phyloP scores from a whole-genome alignment of 2,113 vertebrate species.

The Apistogramma diplotaenia region DNA sequence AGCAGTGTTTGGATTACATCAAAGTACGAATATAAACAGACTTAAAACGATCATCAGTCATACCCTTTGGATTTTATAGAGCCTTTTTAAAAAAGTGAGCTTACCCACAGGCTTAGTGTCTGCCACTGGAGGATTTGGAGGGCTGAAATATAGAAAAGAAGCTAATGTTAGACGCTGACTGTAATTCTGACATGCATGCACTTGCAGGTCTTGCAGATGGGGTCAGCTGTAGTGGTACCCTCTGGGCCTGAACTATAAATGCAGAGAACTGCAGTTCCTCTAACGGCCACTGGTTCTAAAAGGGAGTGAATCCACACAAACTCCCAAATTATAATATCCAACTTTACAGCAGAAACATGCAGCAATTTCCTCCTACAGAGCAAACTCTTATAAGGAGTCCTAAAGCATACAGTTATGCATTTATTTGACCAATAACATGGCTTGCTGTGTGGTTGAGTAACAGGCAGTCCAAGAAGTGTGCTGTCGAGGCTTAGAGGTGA shows the following conservation, averaged over 20 bases:
- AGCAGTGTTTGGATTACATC: neutral
- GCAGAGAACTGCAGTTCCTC: neutral
- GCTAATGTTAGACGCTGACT: neutral
- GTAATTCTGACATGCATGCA: neutral
- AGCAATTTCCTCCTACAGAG: neutral
- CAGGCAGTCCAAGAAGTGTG: too few species aligned
- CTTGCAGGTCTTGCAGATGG: neutral
- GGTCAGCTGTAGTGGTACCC: neutral
- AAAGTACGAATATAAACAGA: neutral
- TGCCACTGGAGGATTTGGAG: constrained; percentile 21
- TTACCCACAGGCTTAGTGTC: constrained; percentile 58
- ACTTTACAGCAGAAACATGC: neutral
- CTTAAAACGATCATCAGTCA: neutral
- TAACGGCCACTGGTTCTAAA: neutral
- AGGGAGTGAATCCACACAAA: neutral
- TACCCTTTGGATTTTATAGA: neutral
- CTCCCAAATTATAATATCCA: neutral
- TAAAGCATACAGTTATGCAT: too few species aligned
- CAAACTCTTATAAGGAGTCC: neutral
- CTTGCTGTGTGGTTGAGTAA: too few species aligned
- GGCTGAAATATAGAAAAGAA: constrained; percentile 50
- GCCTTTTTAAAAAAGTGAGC: neutral
- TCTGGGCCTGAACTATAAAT: neutral
- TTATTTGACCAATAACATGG: too few species aligned
- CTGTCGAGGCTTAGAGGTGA: too few species aligned